Base-by-base conservation (phyloP, 2,797 vertebrate species). In the Taenioides sp. region DNA sequence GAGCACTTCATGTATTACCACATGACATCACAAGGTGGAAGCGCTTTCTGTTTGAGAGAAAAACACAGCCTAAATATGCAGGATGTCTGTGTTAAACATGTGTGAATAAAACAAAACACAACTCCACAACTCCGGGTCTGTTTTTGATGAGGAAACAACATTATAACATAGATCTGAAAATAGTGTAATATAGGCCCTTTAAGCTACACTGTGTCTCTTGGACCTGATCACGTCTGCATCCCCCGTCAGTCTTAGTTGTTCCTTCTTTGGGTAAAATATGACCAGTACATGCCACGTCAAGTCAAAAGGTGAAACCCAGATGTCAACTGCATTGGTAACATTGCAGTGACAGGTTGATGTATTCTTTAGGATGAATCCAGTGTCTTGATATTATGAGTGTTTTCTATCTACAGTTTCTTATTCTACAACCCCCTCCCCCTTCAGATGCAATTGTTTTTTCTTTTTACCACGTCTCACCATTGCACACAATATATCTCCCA, bases 381-480 rank as follows among this genome's bases (percentile, higher is more conserved):
- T 16, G 43, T 47, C 3, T 47, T 47, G 43, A 47, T 47, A 47
- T 47, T 47, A 3, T 43, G 37, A 40, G 50, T 54, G 52, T 54
- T n/a, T n/a, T 7, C n/a, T 67, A 54, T 49, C 80, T 78, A 73
- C 74, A 79, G 65, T 68, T 72, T 62, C 3, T 14, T 67, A 73
- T 18, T 58, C 69, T 74, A 69, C 71, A 62, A 31, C 49, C 67
- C 67, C 76, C 84, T 74, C 65, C 73, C 80, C 81, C 77, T 76
- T 65, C 63, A 70, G 78, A 83, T 65, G 69, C 57, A 67, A 80
- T 70, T 76, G 60, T 71, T 79, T 75, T 23, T 23, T 23, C 23
- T 71, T 62, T 59, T 80, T 68, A 79, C 75, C 70, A 60, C 55
- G 2, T 37, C 68, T 27, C 65, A 5, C 49, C 61, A 57, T 62